A percentile compares a stretch with the other conserved stretches of the same genome.
Conservation (phyloP, 2,888 invertebrate genomes). For the Fragum whitleyi region DNA sequence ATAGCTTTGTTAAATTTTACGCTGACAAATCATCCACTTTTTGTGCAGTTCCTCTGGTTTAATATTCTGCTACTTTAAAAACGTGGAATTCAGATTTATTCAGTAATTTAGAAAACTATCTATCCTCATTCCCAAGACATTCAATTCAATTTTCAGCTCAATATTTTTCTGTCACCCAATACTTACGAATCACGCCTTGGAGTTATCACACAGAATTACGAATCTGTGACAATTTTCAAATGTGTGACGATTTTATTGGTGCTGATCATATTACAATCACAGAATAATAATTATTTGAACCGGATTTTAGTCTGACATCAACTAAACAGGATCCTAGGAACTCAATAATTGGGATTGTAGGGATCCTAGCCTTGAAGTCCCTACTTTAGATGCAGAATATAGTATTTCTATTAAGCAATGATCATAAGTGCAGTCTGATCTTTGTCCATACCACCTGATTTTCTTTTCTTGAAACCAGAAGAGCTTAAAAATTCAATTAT, state of each 20-base stretch:
- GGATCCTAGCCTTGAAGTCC: too few relatives aligned
- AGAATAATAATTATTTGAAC: too few relatives aligned
- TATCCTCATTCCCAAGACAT: conserved; percentile 23
- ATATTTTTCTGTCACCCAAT: conserved; percentile 21
- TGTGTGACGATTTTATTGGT: background rate
- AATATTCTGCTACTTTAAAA: conserved; percentile 6
- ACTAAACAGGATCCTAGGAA: too few relatives aligned
- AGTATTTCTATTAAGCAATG: too few relatives aligned
- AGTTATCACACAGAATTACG: background rate
- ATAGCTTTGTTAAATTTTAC: too few relatives aligned
- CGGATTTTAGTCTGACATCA: too few relatives aligned
- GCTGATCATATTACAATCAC: background rate
- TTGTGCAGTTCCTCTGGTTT: background rate
- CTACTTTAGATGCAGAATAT: too few relatives aligned
- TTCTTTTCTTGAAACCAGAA: too few relatives aligned
- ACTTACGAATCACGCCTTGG: conserved; percentile 8
- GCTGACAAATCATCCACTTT: background rate
- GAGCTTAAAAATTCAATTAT: too few relatives aligned
- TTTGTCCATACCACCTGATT: too few relatives aligned
- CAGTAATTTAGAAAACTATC: conserved; percentile 29
- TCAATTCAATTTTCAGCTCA: conserved; percentile 25
- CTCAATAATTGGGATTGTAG: too few relatives aligned
- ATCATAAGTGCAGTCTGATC: too few relatives aligned
- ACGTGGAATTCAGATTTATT: conserved; percentile 27
- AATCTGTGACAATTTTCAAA: conserved; percentile 13